Base-by-base conservation (phyloP, 2,888 invertebrate genomes). In the Hirudinaria manillensis region DNA sequence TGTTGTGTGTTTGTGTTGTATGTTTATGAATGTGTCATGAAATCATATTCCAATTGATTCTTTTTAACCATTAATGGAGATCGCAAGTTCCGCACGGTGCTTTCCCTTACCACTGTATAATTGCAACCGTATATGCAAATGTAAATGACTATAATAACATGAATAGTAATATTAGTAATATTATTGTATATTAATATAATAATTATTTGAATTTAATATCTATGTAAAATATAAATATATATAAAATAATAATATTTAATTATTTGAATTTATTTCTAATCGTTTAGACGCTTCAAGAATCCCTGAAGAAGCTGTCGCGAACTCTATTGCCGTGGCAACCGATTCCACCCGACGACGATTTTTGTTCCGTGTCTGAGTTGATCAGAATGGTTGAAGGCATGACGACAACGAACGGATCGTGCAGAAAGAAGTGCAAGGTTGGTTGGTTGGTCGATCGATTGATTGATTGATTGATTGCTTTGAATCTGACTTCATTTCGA, bases 241-340 rank as follows among this genome's bases (percentile, higher is more conserved):
- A 16, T 70, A 32, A 36, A 16, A 13, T 32, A 45, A 45, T 45
- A 45, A 45, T 2, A 2, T 16, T 16, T 16, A 45, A 45, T 7
- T 7, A 10, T 16, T 45, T 45, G 6, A 16, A 45, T 45, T 6
- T 45, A 36, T 29, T 72, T 61, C 29, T 34, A 1, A 36, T n/a
- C 16, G 72, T 53, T 29, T 19, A 82, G 82, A 82, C 82, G 68
- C 77, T 83, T 7, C 82, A 82, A 76, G 77, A 80, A 55, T 81
- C 82, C n/a, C 72, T 83, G 10, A 83, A 81, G 76, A 78, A 79
- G 51, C 79, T 83, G 19, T 78, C 81, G n/a, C 80, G 80, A n/a
- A 78, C 80, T 38, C 77, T 81, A 55, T 79, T 81, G n/a, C 83
- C 83, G 1, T 82, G 82, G 82, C 65, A 72, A 71, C 70, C 70